Conservation (phyloP, 2,888 invertebrate species). For the Zaprionus obscuricornis region DNA sequence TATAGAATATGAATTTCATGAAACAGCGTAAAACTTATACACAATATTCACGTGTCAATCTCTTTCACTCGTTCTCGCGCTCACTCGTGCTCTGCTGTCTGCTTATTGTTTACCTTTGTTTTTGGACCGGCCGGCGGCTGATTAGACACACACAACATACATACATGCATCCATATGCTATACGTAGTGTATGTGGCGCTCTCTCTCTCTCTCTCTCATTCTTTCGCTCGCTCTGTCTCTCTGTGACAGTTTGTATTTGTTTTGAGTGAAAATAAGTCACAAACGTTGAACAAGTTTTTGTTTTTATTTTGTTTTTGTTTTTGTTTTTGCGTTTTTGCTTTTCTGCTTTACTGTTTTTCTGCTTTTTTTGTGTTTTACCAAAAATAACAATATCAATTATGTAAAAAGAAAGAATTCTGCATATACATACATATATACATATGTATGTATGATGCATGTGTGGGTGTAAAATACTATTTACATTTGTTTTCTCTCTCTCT, state of each 20-base stretch:
- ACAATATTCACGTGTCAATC: constrained; percentile 15
- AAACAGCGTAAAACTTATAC: constrained; percentile 12
- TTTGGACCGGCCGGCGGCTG: no score
- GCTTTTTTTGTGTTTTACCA: constrained; percentile 15
- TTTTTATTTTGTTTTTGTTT: constrained; percentile 19
- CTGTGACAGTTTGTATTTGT: neutral
- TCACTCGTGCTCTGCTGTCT: constrained; percentile 1
- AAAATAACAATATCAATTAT: constrained; percentile 36
- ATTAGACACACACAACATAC: no score
- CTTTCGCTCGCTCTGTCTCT: constrained; percentile 2
- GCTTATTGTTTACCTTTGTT: constrained; percentile 1
- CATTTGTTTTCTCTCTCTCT: no score
- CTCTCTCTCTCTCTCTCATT: neutral
- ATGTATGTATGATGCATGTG: neutral
- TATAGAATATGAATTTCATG: constrained; percentile 38
- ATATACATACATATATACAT: neutral
- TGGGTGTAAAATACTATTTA: no score
- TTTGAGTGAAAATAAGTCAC: constrained; percentile 46
- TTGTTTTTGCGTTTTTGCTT: constrained; percentile 17
- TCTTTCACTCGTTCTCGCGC: neutral
- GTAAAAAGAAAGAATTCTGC: constrained; percentile 9
- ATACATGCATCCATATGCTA: no score
- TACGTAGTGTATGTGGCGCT: no score
- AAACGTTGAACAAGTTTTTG: constrained; percentile 9
- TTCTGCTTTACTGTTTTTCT: constrained; percentile 4